Base-by-base conservation (phyloP, 2,113 vertebrate species). In the Leucosticte australis region DNA sequence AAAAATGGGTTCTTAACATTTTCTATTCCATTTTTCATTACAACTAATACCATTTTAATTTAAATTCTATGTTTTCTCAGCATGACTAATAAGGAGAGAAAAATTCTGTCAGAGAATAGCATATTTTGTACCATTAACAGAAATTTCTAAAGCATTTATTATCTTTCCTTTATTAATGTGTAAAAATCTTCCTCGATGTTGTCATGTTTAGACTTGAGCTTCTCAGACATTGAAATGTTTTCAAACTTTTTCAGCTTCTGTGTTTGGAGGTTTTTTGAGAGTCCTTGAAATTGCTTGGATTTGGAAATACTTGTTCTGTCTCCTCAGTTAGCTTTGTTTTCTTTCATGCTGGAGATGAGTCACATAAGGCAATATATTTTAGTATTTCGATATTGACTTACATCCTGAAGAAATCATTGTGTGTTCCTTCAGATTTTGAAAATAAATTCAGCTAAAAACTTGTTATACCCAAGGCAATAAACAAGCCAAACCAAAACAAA, bases 1-100 rank as follows among this genome's bases (percentile, higher is more conserved):
- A 3, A 44, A 55, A 87, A 69, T 3, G 3, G 3, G 1, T 4
- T 15, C 16, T 7, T 42, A 8, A n/a, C 65, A 33, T 1, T 7
- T 59, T 23, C 19, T 31, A 21, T 69, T 71, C 4, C 2, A 2
- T n/a, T 74, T 73, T 62, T 41, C 59, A 67, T 55, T n/a, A 7
- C 2, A 86, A 49, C 63, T 75, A 35, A 10, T 27, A 44, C 7
- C 1, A 75, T 57, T 89, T 79, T 49, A 65, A 27, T 41, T 62
- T 13, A 7, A 75, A 49, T 27, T 62, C 7, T 69, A 16, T 20
- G 16, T 21, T 77, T 73, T 56, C 20, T 64, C 8, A 26, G 2
- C 35, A 60, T 28, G 12, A 57, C 3, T 39, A 53, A 28, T 8
- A 47, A 27, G 6, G 21, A 69, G 10, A 82, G 0, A 78, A 77